Evolutionary conservation across 2,113 vertebrate genomes (phyloP).

Genomic region (Platichthys stellatus): DNA sequence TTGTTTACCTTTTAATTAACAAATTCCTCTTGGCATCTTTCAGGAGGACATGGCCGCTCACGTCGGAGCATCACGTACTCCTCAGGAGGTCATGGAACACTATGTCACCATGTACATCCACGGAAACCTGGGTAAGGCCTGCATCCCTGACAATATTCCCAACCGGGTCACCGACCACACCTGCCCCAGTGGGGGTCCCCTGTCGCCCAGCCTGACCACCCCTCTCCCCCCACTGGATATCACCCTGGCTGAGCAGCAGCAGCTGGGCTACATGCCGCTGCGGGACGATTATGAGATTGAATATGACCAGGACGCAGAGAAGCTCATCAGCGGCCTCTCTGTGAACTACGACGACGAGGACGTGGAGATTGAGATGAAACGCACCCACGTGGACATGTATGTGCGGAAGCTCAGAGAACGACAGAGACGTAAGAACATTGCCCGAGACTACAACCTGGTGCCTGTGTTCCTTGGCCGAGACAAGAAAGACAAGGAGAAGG

Average conservation of each 20-base stretch:
- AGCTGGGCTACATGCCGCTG: constrained; percentile 98
- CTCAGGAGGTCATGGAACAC: constrained; percentile 98
- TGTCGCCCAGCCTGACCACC: constrained; percentile 94
- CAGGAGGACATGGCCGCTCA: constrained; percentile 98
- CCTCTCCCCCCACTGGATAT: constrained; percentile 93
- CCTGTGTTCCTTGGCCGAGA: constrained; percentile 92
- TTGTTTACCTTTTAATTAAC: not conserved
- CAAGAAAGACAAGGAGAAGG: constrained; percentile 91
- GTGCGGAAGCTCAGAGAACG: constrained; percentile 93
- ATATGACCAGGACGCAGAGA: constrained; percentile 96
- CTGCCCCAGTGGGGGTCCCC: constrained; percentile 91
- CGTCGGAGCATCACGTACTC: constrained; percentile 90
- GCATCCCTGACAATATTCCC: constrained; percentile 95
- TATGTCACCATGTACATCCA: constrained; percentile 99
- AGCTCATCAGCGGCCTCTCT: constrained; percentile 94
- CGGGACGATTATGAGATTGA: constrained; percentile 98
- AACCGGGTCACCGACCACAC: constrained; percentile 98
- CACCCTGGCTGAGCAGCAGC: constrained; percentile 92
- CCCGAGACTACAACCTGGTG: constrained; percentile 94
- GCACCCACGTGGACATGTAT: constrained; percentile 98
- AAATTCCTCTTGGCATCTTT: constrained; percentile 24
- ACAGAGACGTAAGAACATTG: constrained; percentile 95
- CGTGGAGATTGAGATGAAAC: constrained; percentile 95
- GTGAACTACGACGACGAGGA: constrained; percentile 98
- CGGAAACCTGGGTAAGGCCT: constrained; percentile 96